Evolutionary conservation across 2,888 invertebrate species (phyloP).

Genomic region (Amitus sp.): DNA sequence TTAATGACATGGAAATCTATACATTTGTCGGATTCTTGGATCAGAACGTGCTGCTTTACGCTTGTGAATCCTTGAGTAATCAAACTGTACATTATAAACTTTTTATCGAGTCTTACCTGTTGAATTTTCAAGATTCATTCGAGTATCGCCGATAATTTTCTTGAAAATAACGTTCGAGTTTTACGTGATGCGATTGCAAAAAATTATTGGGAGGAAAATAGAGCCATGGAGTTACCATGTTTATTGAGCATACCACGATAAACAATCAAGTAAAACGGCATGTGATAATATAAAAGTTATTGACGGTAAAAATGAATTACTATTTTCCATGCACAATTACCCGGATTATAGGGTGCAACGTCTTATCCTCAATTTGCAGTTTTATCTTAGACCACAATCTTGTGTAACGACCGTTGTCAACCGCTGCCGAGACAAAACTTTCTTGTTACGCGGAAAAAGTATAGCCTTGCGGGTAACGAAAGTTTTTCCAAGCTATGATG

Average conservation of each 20-base stretch:
- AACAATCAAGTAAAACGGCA: background rate
- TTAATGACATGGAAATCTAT: background rate
- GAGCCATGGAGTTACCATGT: background rate
- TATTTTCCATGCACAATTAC: background rate
- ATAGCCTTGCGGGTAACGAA: background rate
- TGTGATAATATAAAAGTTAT: background rate
- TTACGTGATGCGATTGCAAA: too few species aligned
- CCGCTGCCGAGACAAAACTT: conserved; percentile 3
- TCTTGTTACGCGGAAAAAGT: conserved; percentile 2
- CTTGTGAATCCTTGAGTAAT: conserved; percentile 1
- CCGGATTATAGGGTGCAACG: too few species aligned
- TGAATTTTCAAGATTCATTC: background rate
- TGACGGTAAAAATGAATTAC: background rate
- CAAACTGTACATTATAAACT: background rate
- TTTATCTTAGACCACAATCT: too few species aligned
- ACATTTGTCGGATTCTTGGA: background rate
- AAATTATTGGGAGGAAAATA: too few species aligned
- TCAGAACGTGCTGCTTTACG: background rate
- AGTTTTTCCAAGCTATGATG: background rate
- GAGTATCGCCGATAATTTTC: background rate
- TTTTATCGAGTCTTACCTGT: background rate
- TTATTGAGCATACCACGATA: background rate
- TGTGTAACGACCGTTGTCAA: too few species aligned
- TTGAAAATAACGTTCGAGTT: too few species aligned
- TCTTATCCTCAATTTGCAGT: too few species aligned